phyloP scores from a whole-genome alignment of 2,113 vertebrate species.

The Typhlomys cinereus region DNA sequence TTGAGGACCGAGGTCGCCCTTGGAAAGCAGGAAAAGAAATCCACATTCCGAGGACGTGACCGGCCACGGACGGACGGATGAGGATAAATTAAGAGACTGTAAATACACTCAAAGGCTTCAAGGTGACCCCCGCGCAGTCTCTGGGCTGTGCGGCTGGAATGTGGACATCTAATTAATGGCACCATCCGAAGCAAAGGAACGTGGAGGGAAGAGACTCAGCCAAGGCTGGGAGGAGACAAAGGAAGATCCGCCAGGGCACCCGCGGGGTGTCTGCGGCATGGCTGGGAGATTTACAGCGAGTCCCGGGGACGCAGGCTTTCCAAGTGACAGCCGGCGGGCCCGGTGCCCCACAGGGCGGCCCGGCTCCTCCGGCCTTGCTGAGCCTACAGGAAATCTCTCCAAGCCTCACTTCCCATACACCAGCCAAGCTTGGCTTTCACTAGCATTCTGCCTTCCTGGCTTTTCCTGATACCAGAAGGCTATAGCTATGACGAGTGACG shows the following conservation, averaged over 20 bases:
- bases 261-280: neutral
- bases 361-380: neutral
- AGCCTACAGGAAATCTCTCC: neutral
- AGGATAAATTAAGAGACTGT: constrained; percentile 12
- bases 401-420: too few species aligned
- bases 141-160: neutral
- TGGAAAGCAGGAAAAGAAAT: neutral
- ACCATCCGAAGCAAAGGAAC: neutral
- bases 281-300: neutral
- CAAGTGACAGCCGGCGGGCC: neutral
- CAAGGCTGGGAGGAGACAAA: neutral
- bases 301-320: neutral
- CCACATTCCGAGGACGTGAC: neutral
- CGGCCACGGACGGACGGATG: fast-evolving
- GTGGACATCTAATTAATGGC: neutral
- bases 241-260: neutral
- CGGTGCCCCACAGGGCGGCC: fast-evolving
- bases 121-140: constrained; percentile 34
- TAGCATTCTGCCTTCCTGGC: fast-evolving
- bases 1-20: neutral
- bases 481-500: neutral
- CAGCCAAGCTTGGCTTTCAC: fast-evolving
- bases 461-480: neutral
- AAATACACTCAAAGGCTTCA: constrained; percentile 2
- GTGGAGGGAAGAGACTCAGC: neutral